Percentiles rank a stretch among this genome's conserved stretches.
Conservation (phyloP, 1,140 invertebrate species). For the Drosophila gunungcola region DNA sequence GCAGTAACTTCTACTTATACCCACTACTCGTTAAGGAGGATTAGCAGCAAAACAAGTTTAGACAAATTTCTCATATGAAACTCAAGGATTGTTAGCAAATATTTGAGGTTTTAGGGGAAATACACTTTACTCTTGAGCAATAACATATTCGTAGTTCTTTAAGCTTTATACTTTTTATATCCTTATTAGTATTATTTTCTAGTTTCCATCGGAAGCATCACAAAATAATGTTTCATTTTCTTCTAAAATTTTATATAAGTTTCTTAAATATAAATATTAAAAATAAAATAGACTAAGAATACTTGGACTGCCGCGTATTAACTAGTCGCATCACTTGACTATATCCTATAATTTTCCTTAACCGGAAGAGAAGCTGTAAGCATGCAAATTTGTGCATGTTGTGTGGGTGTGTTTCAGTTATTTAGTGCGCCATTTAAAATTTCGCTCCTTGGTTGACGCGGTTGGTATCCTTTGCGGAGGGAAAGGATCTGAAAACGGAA, state of each 20-base stretch:
- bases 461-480: neutral
- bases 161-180: no score
- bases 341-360: neutral
- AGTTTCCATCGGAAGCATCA: no score
- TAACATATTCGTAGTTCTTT: no score
- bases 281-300: no score
- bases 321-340: neutral
- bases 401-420: conserved; percentile 50
- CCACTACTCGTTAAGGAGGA: neutral
- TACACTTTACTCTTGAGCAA: no score
- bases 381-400: conserved; percentile 13
- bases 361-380: neutral
- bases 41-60: neutral
- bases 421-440: conserved; percentile 71
- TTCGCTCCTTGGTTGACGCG: conserved; percentile 37
- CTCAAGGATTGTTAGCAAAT: no score
- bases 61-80: no score
- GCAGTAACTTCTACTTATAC: conserved; percentile 45
- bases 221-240: no score
- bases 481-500: neutral
- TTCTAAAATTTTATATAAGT: no score
- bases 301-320: neutral
- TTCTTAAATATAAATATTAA: no score
- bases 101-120: no score
- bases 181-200: no score